Evolutionary conservation across 64 coral and sea anemone genomes (phyloP).

Genomic region (Montipora foliosa): DNA sequence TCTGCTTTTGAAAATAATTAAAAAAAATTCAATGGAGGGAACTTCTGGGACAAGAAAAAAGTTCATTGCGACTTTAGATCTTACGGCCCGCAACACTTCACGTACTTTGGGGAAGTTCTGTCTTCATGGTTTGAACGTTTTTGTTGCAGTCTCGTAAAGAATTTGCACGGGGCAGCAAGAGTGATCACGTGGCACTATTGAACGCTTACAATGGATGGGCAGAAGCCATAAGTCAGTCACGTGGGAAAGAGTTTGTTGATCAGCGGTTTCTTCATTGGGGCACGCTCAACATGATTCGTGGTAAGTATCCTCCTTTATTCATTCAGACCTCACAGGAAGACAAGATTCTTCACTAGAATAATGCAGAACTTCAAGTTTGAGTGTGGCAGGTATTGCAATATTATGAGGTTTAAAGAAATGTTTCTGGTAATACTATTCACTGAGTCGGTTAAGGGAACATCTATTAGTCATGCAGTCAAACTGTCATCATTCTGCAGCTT

Average conservation of each 20-base stretch:
- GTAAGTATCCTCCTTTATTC: constrained; percentile 25
- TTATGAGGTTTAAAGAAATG: too few relatives aligned
- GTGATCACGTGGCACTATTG: constrained; percentile 84
- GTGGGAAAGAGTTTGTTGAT: constrained; percentile 72
- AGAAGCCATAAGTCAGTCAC: constrained; percentile 60
- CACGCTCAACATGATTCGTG: constrained; percentile 90
- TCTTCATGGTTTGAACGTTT: neutral
- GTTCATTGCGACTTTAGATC: neutral
- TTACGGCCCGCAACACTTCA: too few relatives aligned
- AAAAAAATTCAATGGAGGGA: too few relatives aligned
- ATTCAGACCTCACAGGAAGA: neutral
- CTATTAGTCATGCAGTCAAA: too few relatives aligned
- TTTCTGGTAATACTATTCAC: too few relatives aligned
- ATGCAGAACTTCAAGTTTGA: too few relatives aligned
- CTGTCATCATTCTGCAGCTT: too few relatives aligned
- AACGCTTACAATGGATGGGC: constrained; percentile 89
- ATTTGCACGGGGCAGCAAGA: constrained; percentile 73
- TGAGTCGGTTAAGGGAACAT: too few relatives aligned
- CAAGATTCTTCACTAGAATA: too few relatives aligned
- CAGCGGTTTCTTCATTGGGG: constrained; percentile 86
- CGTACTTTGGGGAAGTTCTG: neutral
- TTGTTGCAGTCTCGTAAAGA: constrained; percentile 63
- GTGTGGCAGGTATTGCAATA: too few relatives aligned
- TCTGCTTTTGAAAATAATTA: neutral
- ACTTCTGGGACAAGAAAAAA: neutral